Conservation (phyloP, 2,888 invertebrate genomes). For the Tipula lateralis region DNA sequence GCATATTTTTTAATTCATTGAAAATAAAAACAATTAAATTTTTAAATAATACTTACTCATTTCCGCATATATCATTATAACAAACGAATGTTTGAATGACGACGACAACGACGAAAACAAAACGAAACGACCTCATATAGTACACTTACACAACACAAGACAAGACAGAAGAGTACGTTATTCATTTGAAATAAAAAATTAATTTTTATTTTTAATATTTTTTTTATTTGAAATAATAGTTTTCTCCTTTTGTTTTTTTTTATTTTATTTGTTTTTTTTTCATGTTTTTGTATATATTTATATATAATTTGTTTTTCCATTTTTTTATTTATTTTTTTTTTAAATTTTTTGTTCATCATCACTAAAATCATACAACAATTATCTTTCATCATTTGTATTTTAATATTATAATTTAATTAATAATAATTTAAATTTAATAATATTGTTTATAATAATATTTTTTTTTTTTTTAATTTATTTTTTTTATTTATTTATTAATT, state of each 20-base stretch:
- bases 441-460: slow-evolving; percentile 20
- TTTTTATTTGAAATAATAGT: slow-evolving; percentile 26
- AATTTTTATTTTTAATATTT: not conserved
- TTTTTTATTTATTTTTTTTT: not conserved
- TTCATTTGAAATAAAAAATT: not conserved
- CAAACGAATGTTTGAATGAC: not conserved
- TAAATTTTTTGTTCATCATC: not conserved
- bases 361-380: slow-evolving; percentile 28
- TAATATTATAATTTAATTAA: not conserved
- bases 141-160: too few relatives aligned
- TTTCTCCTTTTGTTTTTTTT: not conserved
- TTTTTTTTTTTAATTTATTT: not conserved
- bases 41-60: not conserved
- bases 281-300: not conserved
- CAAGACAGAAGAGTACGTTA: not conserved
- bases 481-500: slow-evolving; percentile 11
- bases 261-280: not conserved
- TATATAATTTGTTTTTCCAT: not conserved
- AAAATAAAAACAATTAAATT: not conserved
- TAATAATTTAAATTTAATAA: not conserved
- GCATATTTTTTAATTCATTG: not conserved
- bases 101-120: not conserved
- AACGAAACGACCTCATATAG: not conserved
- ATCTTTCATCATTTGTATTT: not conserved
- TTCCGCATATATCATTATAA: not conserved